These are phyloP conservation scores for Ecdyonurus torrentis DNA, from an alignment of 2,888 invertebrate species.

Conservation along the genomic window DNA sequence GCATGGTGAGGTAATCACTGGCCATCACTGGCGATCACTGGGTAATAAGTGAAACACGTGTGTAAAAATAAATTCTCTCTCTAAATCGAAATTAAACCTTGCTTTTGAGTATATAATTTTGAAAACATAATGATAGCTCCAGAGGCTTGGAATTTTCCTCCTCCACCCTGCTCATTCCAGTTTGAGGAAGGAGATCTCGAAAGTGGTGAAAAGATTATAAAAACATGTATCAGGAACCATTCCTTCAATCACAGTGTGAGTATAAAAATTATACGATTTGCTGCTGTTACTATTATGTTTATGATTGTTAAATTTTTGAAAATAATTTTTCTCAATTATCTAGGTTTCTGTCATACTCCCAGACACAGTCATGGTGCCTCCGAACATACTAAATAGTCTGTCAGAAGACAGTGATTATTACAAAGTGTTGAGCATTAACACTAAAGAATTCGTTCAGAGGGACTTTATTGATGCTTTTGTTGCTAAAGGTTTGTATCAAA, in stretches of 20 bases:
- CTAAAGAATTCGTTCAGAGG: constrained; percentile 29
- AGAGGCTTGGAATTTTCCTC: constrained; percentile 35
- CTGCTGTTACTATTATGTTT: background rate
- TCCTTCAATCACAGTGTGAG: constrained; percentile 36
- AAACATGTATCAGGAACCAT: constrained; percentile 25
- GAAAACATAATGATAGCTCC: constrained; percentile 44
- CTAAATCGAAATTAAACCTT: no score
- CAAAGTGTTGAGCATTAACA: constrained; percentile 27
- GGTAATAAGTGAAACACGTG: no score
- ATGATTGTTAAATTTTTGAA: constrained; percentile 9
- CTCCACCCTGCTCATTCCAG: constrained; percentile 26
- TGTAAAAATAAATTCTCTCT: no score
- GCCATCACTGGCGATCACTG: no score
- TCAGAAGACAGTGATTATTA: constrained; percentile 36
- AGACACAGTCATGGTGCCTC: constrained; percentile 27
- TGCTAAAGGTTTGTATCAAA: constrained; percentile 29
- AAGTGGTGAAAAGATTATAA: constrained; percentile 17
- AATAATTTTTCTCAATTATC: constrained; percentile 19
- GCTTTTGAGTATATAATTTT: no score
- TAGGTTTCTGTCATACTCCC: constrained; percentile 38
- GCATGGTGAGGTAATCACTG: no score
- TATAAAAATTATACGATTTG: constrained; percentile 9
- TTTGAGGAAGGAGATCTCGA: constrained; percentile 21
- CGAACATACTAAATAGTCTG: constrained; percentile 24
- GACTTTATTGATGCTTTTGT: constrained; percentile 37